Evolutionary conservation across 2,797 vertebrate genomes (phyloP).

Genomic region (Pseudochromis fuscus): DNA sequence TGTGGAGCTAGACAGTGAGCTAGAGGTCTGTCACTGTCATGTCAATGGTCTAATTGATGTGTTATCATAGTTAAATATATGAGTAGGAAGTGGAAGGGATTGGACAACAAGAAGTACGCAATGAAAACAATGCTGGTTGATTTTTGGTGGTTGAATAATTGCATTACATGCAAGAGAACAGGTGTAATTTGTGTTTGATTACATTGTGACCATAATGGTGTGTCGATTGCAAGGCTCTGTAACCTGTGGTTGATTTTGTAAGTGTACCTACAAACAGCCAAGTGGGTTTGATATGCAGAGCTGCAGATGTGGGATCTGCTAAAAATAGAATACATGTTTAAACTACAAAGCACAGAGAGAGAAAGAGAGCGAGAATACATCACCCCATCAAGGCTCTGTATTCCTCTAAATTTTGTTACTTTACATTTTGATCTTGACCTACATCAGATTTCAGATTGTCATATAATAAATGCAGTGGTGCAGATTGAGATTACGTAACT

Average conservation of each 20-base stretch:
- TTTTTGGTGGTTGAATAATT: not conserved
- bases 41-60: not conserved
- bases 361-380: not conserved
- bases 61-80: not conserved
- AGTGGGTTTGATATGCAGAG: constrained; percentile 55
- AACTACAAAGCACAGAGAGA: constrained; percentile 30
- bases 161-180: not conserved
- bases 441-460: not conserved
- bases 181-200: not conserved
- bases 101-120: not conserved
- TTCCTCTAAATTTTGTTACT: constrained; percentile 13
- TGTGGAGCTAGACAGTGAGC: not conserved
- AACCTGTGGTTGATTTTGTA: not conserved
- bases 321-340: constrained; percentile 56
- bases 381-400: not conserved
- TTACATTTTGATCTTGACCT: not conserved
- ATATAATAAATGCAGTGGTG: not conserved
- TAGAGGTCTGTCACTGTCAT: not conserved
- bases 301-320: constrained; percentile 55
- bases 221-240: not conserved
- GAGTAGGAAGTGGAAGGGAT: constrained; percentile 14
- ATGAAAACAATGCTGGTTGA: not conserved
- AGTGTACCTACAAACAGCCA: constrained; percentile 17
- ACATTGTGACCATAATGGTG: not conserved
- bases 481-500: not conserved